These are phyloP conservation scores for Drosophila triauraria DNA, from an alignment of 1,140 invertebrate genomes.

Conservation along the genomic window DNA sequence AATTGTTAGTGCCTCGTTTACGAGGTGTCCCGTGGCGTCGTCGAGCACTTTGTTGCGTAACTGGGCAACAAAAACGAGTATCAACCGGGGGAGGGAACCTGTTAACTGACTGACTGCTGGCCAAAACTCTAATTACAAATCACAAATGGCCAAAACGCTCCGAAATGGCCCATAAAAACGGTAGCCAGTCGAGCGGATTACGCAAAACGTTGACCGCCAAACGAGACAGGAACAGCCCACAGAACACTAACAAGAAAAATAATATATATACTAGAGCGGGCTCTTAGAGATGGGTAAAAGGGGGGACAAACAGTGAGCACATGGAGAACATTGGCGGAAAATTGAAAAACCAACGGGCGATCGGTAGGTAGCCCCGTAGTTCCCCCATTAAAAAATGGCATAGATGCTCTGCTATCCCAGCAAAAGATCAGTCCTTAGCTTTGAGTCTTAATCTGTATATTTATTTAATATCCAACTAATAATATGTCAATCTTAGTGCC, in stretches of 20 bases:
- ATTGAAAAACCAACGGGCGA: conserved; percentile 65
- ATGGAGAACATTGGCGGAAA: conserved; percentile 60
- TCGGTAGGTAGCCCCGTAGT: conserved; percentile 15
- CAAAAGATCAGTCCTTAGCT: no score
- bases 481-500: not conserved
- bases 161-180: conserved; percentile 73
- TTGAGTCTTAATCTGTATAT: no score
- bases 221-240: conserved; percentile 32
- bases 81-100: conserved; percentile 16
- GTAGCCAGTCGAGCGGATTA: conserved; percentile 75
- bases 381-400: no score
- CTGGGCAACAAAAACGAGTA: not conserved
- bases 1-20: conserved; percentile 79
- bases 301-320: not conserved
- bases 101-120: conserved; percentile 34
- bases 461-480: not conserved
- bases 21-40: conserved; percentile 73
- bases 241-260: conserved; percentile 33
- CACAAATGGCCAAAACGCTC: conserved; percentile 77
- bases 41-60: conserved; percentile 65
- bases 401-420: no score
- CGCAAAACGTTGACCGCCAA: conserved; percentile 69
- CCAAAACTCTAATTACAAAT: conserved; percentile 77
- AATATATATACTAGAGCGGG: conserved; percentile 2
- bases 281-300: not conserved